A percentile compares a stretch with the other conserved stretches of the same genome.
phyloP scores from a whole-genome alignment of 2,888 invertebrate genomes.

The Trissoscelio sp. region DNA sequence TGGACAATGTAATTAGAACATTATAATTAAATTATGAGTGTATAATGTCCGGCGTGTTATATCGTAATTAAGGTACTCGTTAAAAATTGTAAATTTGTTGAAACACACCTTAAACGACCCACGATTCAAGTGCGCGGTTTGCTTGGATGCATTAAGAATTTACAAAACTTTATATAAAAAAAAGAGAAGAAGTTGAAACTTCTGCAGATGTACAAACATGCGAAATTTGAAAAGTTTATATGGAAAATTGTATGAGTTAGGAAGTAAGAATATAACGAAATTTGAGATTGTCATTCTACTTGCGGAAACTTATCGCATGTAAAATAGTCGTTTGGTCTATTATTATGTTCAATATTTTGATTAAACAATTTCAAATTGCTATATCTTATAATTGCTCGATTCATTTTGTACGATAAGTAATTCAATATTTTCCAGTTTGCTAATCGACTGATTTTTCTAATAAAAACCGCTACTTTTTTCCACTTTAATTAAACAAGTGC shows the following conservation, averaged over 20 bases:
- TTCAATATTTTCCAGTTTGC: not conserved
- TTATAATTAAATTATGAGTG: constrained; percentile 21
- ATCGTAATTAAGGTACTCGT: constrained; percentile 4
- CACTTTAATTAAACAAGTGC: not conserved
- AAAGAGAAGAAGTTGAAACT: constrained; percentile 14
- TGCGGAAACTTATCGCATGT: constrained; percentile 6
- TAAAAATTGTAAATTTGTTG: constrained; percentile 4
- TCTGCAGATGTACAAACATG: constrained; percentile 33
- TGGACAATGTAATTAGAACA: not conserved
- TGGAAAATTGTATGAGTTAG: constrained; percentile 26
- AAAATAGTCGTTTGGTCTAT: constrained; percentile 5
- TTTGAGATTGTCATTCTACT: constrained; percentile 28
- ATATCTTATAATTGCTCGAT: too few species aligned
- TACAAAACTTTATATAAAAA: constrained; percentile 15
- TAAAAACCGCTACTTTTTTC: too few species aligned
- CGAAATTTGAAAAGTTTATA: constrained; percentile 48
- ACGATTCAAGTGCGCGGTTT: not conserved
- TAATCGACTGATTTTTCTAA: not conserved
- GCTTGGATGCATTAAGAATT: constrained; percentile 23
- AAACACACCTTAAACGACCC: not conserved
- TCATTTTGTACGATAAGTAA: too few species aligned
- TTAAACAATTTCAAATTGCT: too few species aligned
- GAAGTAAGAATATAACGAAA: constrained; percentile 15
- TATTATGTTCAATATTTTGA: constrained; percentile 1
- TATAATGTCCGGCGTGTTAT: not conserved